phyloP scores from a whole-genome alignment of 2,888 invertebrate genomes.

The Ectobius pallidus region DNA sequence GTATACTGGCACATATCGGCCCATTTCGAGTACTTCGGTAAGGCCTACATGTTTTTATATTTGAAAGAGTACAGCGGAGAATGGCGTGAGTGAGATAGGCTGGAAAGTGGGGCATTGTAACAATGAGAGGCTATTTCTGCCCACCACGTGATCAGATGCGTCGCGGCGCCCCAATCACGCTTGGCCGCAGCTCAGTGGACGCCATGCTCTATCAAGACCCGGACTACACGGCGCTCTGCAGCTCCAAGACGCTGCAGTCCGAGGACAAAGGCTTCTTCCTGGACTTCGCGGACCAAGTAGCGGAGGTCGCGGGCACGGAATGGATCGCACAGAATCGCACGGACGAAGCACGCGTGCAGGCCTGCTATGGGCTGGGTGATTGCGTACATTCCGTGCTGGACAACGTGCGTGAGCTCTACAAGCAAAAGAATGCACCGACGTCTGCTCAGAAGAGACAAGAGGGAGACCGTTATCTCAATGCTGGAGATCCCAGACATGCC shows the following conservation, averaged over 20 bases:
- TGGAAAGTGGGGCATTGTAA: no score
- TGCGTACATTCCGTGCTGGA: constrained; percentile 64
- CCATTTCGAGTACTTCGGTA: no score
- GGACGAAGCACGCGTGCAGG: constrained; percentile 64
- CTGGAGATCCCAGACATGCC: constrained; percentile 62
- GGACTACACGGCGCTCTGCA: constrained; percentile 69
- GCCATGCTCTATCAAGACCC: no score
- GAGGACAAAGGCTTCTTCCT: constrained; percentile 77
- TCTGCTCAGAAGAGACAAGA: constrained; percentile 66
- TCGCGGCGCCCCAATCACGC: no score
- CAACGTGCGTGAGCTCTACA: constrained; percentile 69
- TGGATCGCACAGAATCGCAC: constrained; percentile 65
- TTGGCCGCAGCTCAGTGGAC: no score
- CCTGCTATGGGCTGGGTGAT: constrained; percentile 58
- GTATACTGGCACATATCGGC: no score
- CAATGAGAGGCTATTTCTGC: no score
- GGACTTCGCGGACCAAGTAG: constrained; percentile 67
- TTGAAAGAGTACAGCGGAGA: no score
- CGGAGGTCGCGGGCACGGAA: constrained; percentile 58
- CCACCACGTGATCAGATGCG: no score
- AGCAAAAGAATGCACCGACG: constrained; percentile 68
- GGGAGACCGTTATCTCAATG: constrained; percentile 64
- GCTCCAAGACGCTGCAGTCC: constrained; percentile 75
- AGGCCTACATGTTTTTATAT: no score
- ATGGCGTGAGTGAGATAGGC: no score